A percentile compares a stretch with the other conserved stretches of the same genome.
Conservation (phyloP, 2,888 invertebrate species). For the Mythimna ferrago region DNA sequence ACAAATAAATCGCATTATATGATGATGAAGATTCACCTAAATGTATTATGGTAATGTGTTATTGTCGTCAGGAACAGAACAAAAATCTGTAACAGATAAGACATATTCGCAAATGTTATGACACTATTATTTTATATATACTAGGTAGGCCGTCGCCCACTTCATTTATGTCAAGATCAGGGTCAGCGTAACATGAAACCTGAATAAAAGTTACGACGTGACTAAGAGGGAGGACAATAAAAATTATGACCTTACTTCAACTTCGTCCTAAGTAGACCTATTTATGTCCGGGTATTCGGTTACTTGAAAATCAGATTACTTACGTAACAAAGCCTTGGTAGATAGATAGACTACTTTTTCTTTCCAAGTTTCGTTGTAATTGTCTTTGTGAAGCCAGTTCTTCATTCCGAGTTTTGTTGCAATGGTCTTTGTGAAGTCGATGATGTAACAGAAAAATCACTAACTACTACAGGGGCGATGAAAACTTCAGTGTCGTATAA, state of each 20-base stretch:
- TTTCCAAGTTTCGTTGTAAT: constrained; percentile 51
- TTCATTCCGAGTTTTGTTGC: constrained; percentile 49
- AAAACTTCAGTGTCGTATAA: constrained; percentile 48
- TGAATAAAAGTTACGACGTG: constrained; percentile 38
- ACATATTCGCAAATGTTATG: constrained; percentile 5
- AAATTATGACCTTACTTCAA: constrained; percentile 50
- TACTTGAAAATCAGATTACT: constrained; percentile 50
- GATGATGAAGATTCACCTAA: background rate
- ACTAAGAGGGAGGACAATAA: constrained; percentile 42
- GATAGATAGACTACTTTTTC: constrained; percentile 1
- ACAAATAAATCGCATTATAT: background rate
- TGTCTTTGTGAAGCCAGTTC: constrained; percentile 39
- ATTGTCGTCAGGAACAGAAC: constrained; percentile 10
- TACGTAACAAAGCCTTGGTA: constrained; percentile 37
- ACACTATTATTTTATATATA: constrained; percentile 5
- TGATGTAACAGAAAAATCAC: constrained; percentile 50
- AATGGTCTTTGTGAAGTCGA: constrained; percentile 39
- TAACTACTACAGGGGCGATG: constrained; percentile 44
- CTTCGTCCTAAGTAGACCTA: constrained; percentile 47
- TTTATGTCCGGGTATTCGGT: constrained; percentile 37
- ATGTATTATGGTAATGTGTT: background rate
- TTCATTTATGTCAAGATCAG: constrained; percentile 36
- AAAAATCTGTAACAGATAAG: background rate
- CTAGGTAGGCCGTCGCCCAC: constrained; percentile 6
- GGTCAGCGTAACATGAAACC: constrained; percentile 35